Evolutionary conservation across 2,888 invertebrate genomes (phyloP), one percentile per base, ranked within the genome.

Genomic region (Ferrisia virgata): DNA sequence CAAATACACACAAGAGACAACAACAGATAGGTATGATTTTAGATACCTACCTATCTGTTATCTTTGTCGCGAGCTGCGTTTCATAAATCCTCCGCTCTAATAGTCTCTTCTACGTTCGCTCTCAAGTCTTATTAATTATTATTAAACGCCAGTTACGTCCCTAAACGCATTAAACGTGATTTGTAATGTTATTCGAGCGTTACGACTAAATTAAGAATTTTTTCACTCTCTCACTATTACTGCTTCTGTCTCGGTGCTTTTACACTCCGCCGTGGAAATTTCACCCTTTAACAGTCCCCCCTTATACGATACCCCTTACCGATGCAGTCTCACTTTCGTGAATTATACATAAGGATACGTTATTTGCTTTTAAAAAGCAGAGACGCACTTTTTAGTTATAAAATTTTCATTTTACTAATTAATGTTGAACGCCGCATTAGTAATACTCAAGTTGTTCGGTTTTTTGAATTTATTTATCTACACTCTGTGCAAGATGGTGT

Each of bases 121-220:
- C 25, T 25, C 31, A 33, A 18, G 72, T 33, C 72, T 72, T 72
- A 31, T 72, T 25, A 33, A 72, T 33, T 33, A 33, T 72, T 33
- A 33, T 33, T 33, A 22, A 18, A 72, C 31, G 72, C n/a, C 33
- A 72, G n/a, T 72, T 72, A 72, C 33, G n/a, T 72, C 25, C 25
- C 33, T 72, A 72, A 72, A 72, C 33, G 72, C 72, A 72, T 72
- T 72, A 72, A 72, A 72, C 72, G 31, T 72, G 72, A 72, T 72
- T 72, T 72, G 33, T 72, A 72, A 64, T 64, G 58, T 64, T 64
- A 64, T 64, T 64, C 58, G 58, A 64, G 58, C 58, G 58, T 64
- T 64, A 64, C 58, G 58, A 64, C 58, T 64, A 64, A 64, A 64
- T 64, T 64, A 64, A 64, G 58, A 64, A 64, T 64, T 64, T 64